These are phyloP conservation scores for Oscheius sp. DNA, from an alignment of 2,888 invertebrate species.

Conservation along the genomic window DNA sequence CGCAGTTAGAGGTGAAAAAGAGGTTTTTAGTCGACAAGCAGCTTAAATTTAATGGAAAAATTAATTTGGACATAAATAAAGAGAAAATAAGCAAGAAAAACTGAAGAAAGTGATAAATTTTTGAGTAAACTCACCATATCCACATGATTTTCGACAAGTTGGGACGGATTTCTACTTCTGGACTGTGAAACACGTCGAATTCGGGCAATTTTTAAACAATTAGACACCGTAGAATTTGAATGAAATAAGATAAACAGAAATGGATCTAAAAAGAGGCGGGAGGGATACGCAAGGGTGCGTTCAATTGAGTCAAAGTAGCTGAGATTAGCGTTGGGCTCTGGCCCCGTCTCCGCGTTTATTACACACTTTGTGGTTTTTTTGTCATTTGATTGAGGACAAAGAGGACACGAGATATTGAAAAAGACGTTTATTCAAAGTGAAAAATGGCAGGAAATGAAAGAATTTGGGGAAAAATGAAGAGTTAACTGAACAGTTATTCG, in stretches of 20 bases:
- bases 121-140: background rate
- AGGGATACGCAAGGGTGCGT: slow-evolving; percentile 3
- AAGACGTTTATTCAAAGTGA: background rate
- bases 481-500: no score
- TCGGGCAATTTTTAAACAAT: no score
- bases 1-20: no score
- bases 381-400: background rate
- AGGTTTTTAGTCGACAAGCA: no score
- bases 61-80: background rate
- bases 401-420: background rate
- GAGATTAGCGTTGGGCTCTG: no score
- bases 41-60: no score
- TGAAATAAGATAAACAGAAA: background rate
- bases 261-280: background rate
- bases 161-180: no score
- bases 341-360: background rate
- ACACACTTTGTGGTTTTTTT: background rate
- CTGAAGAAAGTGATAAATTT: background rate
- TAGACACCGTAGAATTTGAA: background rate
- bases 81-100: no score
- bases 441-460: background rate
- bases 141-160: background rate
- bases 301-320: background rate
- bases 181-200: no score
- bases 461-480: background rate